Base-by-base conservation (phyloP, 2,888 invertebrate species). In the Pristionchus fissidentatus region DNA sequence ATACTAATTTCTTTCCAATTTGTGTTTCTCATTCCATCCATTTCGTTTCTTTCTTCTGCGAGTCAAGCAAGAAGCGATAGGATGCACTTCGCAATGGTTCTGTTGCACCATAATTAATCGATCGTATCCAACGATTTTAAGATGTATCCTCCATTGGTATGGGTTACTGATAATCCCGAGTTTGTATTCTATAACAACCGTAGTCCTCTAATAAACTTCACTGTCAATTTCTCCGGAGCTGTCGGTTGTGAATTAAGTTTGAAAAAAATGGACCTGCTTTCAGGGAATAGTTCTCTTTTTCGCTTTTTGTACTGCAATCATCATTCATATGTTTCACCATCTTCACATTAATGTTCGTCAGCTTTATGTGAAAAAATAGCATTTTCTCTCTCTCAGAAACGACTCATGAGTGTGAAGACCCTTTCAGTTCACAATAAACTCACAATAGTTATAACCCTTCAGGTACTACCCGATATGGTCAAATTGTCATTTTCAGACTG, bases 111-210 rank as follows among this genome's bases (percentile, higher is more conserved):
- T n/a, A n/a, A n/a, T n/a, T n/a, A n/a, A n/a, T n/a, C n/a, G n/a
- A n/a, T n/a, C n/a, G n/a, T n/a, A n/a, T n/a, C n/a, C n/a, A n/a
- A n/a, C n/a, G n/a, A n/a, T n/a, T 29, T 57, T n/a, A n/a, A 57
- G 57, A 13, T 19, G 13, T n/a, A 57, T 26, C 57, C 57, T 26
- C n/a, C n/a, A n/a, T 26, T 57, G 57, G 26, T 3, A 26, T 57
- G 57, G 57, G 57, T 57, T n/a, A 57, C n/a, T n/a, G 57, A 57
- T 13, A 57, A 57, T 13, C 57, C 57, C 19, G 57, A 57, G n/a
- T n/a, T n/a, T n/a, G n/a, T n/a, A 57, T 57, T n/a, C 3, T 57
- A 57, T 26, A 29, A 57, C 29, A 26, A 29, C 29, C 26, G 26
- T 26, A n/a, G n/a, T 26, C n/a, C 29, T 2, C 26, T 29, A n/a